A percentile compares a stretch with the other conserved stretches of the same genome.
These are phyloP conservation scores for Scaeva pyrastri DNA, from an alignment of 2,888 invertebrate species.

Conservation along the genomic window DNA sequence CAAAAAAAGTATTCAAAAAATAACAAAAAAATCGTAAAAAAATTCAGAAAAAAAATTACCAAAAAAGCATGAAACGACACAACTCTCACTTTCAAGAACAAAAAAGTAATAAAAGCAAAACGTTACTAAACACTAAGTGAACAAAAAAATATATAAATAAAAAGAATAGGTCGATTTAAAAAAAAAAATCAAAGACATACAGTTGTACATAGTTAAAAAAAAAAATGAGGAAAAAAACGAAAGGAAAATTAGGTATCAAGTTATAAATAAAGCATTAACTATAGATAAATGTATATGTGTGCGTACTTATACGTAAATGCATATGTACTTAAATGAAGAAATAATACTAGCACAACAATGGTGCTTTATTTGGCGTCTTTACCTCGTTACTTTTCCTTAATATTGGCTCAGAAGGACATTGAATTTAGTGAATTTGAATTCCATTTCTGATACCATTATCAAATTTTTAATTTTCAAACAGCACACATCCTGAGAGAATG, in stretches of 20 bases:
- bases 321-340: slow-evolving; percentile 14
- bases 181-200: slow-evolving; percentile 37
- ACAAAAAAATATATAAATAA: slow-evolving; percentile 43
- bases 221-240: slow-evolving; percentile 29
- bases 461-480: no score
- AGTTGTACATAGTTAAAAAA: slow-evolving; percentile 60
- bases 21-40: slow-evolving; percentile 64
- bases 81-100: slow-evolving; percentile 70
- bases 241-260: slow-evolving; percentile 49
- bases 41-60: slow-evolving; percentile 42
- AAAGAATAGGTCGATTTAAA: slow-evolving; percentile 50
- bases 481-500: no score
- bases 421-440: not conserved
- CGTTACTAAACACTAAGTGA: slow-evolving; percentile 50
- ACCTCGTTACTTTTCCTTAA: slow-evolving; percentile 6
- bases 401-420: slow-evolving; percentile 18
- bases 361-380: slow-evolving; percentile 63
- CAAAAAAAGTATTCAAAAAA: slow-evolving; percentile 51
- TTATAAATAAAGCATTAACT: slow-evolving; percentile 16
- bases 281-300: slow-evolving; percentile 28
- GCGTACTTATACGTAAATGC: slow-evolving; percentile 11
- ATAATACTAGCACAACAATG: slow-evolving; percentile 72
- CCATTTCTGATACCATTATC: not conserved
- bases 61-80: slow-evolving; percentile 60
- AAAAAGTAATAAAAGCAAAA: slow-evolving; percentile 59